Base-by-base conservation (phyloP, 1,140 invertebrate species). In the Meloidogyne floridensis region DNA sequence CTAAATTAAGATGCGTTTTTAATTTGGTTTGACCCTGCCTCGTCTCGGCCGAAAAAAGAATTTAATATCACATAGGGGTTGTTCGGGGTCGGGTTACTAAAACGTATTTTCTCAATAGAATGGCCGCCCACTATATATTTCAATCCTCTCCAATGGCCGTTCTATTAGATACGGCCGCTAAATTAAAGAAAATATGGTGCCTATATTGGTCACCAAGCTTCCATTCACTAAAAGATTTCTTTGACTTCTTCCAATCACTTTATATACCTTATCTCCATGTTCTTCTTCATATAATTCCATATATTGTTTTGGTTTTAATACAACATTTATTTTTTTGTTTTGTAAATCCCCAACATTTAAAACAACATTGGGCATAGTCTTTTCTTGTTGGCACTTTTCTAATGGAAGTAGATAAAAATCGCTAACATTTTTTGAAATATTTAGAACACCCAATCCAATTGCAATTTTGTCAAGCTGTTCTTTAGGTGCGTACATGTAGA, bases 391-490 rank as follows among this genome's bases (percentile, higher is more conserved):
- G 7, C 59, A 65, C n/a, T 65, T 65, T 1, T 6, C n/a, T 65
- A 65, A n/a, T 65, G 59, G 59, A 65, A 65, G 59, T 7, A 65
- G 2, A 65, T 65, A 65, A 65, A 65, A 65, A 65, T 65, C 59
- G n/a, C 3, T 65, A 65, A 65, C 15, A 65, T 65, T 65, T 65
- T 65, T 65, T 65, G 59, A 65, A 65, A 65, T 65, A 65, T 65
- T 65, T 65, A 65, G 2, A n/a, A n/a, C 59, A 65, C 59, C 59
- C n/a, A 65, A 65, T n/a, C n/a, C n/a, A n/a, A n/a, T 7, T n/a
- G 59, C 59, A 7, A 65, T 65, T 65, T 65, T 4, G n/a, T 65
- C 59, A 65, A 65, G 59, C n/a, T 65, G 13, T 65, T 2, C n/a
- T 65, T 65, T 65, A 6, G 59, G 59, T 65, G 59, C 59, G n/a